Evolutionary conservation across 1,140 invertebrate genomes (phyloP), one percentile per base, ranked within the genome.

Genomic region (Littorina saxatilis): DNA sequence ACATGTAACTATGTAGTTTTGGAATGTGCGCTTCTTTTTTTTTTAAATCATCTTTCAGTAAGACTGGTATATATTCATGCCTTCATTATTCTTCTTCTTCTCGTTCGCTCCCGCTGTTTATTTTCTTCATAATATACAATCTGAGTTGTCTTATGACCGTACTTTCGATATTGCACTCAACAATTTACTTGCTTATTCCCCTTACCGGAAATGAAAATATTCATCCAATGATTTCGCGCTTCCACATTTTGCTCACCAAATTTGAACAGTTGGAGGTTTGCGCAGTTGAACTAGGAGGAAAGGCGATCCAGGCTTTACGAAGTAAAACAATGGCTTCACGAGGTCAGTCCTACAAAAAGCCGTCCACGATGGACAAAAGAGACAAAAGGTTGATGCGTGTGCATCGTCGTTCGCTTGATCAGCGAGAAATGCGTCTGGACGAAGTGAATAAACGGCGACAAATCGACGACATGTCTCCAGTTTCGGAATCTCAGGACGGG

Each of bases 331-430:
- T 66, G 58, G 80, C 76, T 11, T 78, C 76, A 32, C 39, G 76
- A 43, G 66, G 20, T 27, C 17, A 4, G 20, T 78, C 83, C 1
- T 84, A 84, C 63, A 86, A 86, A 81, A 66, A 84, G 63, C 82
- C 85, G 37, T 32, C 40, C 32, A 73, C 79, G 35, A 39, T 79
- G 73, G 81, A 83, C 47, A 66, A 61, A 27, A 35, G 58, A 32
- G 76, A 78, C 13, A 80, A 80, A 52, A 83, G 74, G 39, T 50
- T 80, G 23, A 15, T 83, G 37, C 75, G 86, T 52, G 52, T 82
- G 55, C 81, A 83, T 61, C 79, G 86, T 5, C 81, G 84, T 47
- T 87, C 86, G 15, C 63, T 85, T 15, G 86, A 87, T 37, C 84
- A 84, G 81, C 81, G 83, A 66, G 81, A 68, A 47, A 81, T 82